These are phyloP conservation scores for Galleria mellonella DNA, from an alignment of 1,140 invertebrate genomes.

Conservation along the genomic window DNA sequence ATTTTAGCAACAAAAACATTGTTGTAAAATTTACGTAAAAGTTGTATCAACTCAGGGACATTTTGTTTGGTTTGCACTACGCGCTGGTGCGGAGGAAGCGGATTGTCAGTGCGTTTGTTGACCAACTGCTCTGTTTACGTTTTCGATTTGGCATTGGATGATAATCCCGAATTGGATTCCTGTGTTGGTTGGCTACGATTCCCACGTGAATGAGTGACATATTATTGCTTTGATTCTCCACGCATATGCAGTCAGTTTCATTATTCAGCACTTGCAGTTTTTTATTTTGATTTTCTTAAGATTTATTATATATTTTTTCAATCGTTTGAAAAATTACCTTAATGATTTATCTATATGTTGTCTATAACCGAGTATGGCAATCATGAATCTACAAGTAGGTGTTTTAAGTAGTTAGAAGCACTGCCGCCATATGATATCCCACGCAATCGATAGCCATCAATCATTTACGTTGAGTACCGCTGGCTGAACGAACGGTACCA, in stretches of 20 bases:
- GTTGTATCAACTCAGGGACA: slow-evolving; percentile 20
- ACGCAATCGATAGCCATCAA: slow-evolving; percentile 51
- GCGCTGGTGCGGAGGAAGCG: slow-evolving; percentile 11
- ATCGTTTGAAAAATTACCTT: slow-evolving; percentile 1
- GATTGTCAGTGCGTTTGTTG: slow-evolving; percentile 47
- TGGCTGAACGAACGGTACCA: slow-evolving; percentile 34
- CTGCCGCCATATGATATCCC: slow-evolving; percentile 36
- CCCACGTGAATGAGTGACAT: slow-evolving; percentile 33
- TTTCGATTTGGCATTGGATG: slow-evolving; percentile 53
- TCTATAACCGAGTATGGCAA: slow-evolving; percentile 20
- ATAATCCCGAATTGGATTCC: slow-evolving; percentile 51
- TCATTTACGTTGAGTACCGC: slow-evolving; percentile 45
- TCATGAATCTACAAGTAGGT: slow-evolving; percentile 34
- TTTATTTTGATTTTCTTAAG: no score
- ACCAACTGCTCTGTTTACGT: slow-evolving; percentile 57
- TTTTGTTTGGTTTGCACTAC: slow-evolving; percentile 13
- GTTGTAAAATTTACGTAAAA: slow-evolving; percentile 8
- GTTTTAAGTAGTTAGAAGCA: slow-evolving; percentile 35
- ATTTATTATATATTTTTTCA: no score
- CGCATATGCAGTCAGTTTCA: no score
- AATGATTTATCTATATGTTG: slow-evolving; percentile 3
- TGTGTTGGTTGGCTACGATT: slow-evolving; percentile 37
- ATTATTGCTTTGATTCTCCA: no score
- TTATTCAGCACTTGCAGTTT: no score
- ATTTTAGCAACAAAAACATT: slow-evolving; percentile 17